These are phyloP conservation scores for Punctoribates punctum DNA, from an alignment of 2,888 invertebrate genomes.

Conservation along the genomic window DNA sequence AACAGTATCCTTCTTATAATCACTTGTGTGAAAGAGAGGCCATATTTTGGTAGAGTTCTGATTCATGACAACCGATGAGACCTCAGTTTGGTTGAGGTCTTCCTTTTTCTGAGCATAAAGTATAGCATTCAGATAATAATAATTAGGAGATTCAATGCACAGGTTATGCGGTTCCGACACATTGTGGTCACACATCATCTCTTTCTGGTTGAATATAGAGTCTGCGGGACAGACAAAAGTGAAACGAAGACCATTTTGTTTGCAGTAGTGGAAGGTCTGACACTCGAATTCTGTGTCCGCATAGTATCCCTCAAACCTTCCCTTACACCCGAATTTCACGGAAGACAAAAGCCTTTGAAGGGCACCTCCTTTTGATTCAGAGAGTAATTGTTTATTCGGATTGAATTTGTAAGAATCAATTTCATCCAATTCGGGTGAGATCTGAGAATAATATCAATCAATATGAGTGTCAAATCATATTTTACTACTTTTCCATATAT, in stretches of 20 bases:
- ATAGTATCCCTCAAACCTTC: constrained; percentile 48
- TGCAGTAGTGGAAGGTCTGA: constrained; percentile 49
- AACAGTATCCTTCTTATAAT: not conserved
- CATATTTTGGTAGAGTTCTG: not conserved
- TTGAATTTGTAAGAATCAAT: not conserved
- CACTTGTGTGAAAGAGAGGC: not conserved
- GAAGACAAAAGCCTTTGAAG: constrained; percentile 46
- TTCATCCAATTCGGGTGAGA: constrained; percentile 18
- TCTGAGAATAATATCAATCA: not conserved
- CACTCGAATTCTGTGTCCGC: constrained; percentile 48
- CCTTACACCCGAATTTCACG: constrained; percentile 47
- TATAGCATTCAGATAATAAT: constrained; percentile 39
- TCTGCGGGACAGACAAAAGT: constrained; percentile 48
- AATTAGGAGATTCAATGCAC: constrained; percentile 10
- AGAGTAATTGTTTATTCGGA: not conserved
- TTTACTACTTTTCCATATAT: not conserved
- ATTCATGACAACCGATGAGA: not conserved
- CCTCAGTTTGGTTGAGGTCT: not conserved
- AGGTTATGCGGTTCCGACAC: not conserved
- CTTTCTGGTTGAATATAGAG: constrained; percentile 48
- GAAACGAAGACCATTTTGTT: constrained; percentile 47
- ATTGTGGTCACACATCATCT: constrained; percentile 48
- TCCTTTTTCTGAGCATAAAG: constrained; percentile 21
- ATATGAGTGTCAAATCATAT: not conserved
- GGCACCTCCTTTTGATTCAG: constrained; percentile 39